Evolutionary conservation across 37 sponge, comb jelly and placozoan species (phyloP).

Genomic region (Cladorhizidae sp.): DNA sequence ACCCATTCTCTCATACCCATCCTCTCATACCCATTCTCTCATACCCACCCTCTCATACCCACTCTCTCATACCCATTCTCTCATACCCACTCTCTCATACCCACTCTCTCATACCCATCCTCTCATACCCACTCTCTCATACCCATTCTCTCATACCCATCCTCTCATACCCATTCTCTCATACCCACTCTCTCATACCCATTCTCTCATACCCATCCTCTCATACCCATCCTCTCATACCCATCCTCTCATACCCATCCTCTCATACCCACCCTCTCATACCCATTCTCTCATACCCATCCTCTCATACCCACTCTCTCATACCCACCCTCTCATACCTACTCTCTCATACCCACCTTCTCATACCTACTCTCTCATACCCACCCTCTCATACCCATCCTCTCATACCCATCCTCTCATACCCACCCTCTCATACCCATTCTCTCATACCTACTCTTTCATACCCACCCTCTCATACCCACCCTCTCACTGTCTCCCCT

Average conservation of each 20-base stretch:
- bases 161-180: neutral
- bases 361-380: neutral
- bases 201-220: neutral
- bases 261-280: no score
- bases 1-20: neutral
- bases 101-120: no score
- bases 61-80: neutral
- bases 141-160: no score
- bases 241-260: neutral
- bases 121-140: no score
- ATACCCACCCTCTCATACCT: neutral
- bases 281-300: no score
- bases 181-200: neutral
- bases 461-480: no score
- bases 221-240: neutral
- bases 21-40: neutral
- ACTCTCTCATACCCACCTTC: neutral
- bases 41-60: conserved; percentile 8
- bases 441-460: no score
- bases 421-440: neutral
- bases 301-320: neutral
- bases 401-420: neutral
- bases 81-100: neutral
- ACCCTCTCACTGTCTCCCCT: no score
- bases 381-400: neutral